These are phyloP conservation scores for Strigops habroptila DNA, from an alignment of 2,113 vertebrate species.

Conservation along the genomic window DNA sequence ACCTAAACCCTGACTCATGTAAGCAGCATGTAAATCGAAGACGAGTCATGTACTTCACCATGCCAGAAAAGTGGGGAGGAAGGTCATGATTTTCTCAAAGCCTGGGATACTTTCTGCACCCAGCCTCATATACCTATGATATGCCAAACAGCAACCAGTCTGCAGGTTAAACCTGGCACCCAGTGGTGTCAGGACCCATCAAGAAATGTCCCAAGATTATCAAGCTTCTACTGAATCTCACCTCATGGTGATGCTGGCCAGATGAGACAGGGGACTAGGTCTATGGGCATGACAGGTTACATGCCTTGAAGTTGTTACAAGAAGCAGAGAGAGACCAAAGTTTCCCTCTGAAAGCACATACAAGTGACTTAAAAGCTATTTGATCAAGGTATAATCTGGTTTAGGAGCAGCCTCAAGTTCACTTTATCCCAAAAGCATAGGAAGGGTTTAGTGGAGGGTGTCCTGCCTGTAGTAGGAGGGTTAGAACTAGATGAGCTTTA, in stretches of 20 bases:
- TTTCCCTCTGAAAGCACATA: neutral
- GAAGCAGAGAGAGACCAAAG: neutral
- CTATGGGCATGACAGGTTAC: neutral
- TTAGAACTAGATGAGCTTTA: neutral
- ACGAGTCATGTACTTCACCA: neutral
- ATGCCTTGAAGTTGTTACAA: neutral
- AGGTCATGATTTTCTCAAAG: neutral
- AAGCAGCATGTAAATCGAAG: neutral
- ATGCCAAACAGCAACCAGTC: neutral
- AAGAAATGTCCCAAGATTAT: neutral
- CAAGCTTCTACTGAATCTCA: rapidly evolving
- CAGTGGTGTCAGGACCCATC: neutral
- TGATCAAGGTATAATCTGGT: neutral
- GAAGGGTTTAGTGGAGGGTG: neutral
- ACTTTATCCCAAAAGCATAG: neutral
- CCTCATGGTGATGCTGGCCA: neutral
- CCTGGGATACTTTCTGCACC: neutral
- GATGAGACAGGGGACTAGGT: neutral
- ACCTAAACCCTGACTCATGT: neutral
- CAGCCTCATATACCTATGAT: neutral
- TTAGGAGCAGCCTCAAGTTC: neutral
- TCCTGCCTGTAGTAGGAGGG: neutral
- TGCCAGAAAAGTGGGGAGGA: neutral
- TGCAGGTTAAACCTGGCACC: neutral
- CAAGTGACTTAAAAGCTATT: neutral